Percentiles rank a stretch among this genome's conserved stretches.
Conservation (phyloP, 2,797 vertebrate genomes). For the Squalus acanthias region DNA sequence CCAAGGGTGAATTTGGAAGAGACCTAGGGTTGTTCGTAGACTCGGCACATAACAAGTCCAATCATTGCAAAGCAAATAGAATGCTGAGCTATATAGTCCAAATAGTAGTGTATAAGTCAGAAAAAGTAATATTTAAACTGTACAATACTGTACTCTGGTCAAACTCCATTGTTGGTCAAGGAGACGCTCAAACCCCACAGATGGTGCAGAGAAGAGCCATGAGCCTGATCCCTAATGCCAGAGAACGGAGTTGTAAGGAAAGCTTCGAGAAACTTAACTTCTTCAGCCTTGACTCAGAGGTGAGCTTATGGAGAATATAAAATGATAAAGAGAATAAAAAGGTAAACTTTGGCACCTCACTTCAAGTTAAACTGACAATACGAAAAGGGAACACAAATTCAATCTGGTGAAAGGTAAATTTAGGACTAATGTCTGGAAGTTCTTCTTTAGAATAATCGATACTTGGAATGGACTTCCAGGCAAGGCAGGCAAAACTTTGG, state of each 20-base stretch:
- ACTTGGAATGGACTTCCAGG: not conserved
- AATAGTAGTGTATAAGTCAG: not conserved
- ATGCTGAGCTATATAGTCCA: not conserved
- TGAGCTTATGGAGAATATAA: not conserved
- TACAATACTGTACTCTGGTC: not conserved
- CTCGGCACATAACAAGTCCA: not conserved
- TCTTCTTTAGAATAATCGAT: not conserved
- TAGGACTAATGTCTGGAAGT: not conserved
- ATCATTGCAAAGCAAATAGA: not conserved
- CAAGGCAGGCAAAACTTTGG: not conserved
- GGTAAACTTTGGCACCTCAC: not conserved
- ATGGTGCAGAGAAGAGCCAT: not conserved
- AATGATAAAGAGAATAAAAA: not conserved
- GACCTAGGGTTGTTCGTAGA: not conserved
- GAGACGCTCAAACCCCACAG: not conserved
- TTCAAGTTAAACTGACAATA: not conserved
- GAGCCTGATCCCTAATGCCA: not conserved
- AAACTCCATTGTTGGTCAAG: not conserved
- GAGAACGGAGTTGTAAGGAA: not conserved
- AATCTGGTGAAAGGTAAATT: not conserved
- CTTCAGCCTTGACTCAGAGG: not conserved
- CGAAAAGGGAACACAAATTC: not conserved
- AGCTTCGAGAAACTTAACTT: not conserved
- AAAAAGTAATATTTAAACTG: not conserved
- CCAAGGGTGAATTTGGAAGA: not conserved